These are phyloP conservation scores for Amia ocellicauda DNA, from an alignment of 2,113 vertebrate species.

Conservation along the genomic window DNA sequence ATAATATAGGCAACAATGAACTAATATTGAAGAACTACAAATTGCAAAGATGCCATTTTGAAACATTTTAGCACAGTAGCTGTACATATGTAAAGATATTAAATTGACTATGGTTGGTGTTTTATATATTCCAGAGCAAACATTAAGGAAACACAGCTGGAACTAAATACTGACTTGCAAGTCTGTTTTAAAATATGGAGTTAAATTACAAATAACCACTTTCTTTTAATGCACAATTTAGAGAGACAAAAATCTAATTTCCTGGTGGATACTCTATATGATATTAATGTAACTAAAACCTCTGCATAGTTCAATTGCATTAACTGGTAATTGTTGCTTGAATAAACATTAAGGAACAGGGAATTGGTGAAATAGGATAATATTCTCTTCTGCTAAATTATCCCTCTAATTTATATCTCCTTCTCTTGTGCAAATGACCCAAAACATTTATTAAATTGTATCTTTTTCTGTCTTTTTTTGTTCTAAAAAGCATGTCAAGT, in stretches of 20 bases:
- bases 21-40: no score
- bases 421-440: slow-evolving; percentile 74
- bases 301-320: slow-evolving; percentile 78
- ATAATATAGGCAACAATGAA: no score
- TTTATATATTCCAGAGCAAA: no score
- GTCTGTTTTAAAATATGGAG: slow-evolving; percentile 31
- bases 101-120: neutral
- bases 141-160: neutral
- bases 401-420: slow-evolving; percentile 79
- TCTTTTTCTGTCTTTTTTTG: neutral
- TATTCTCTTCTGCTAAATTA: slow-evolving; percentile 82
- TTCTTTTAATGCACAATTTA: slow-evolving; percentile 75
- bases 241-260: slow-evolving; percentile 80
- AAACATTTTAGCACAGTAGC: no score
- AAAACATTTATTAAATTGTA: slow-evolving; percentile 43
- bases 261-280: slow-evolving; percentile 72
- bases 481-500: neutral
- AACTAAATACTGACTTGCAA: neutral
- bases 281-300: slow-evolving; percentile 81
- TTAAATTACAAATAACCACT: slow-evolving; percentile 63
- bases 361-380: slow-evolving; percentile 76
- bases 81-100: no score
- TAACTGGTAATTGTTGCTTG: slow-evolving; percentile 58
- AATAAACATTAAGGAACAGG: slow-evolving; percentile 83
- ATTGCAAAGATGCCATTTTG: no score